phyloP scores from a whole-genome alignment of 2,888 invertebrate genomes.

The Dione vanillae region DNA sequence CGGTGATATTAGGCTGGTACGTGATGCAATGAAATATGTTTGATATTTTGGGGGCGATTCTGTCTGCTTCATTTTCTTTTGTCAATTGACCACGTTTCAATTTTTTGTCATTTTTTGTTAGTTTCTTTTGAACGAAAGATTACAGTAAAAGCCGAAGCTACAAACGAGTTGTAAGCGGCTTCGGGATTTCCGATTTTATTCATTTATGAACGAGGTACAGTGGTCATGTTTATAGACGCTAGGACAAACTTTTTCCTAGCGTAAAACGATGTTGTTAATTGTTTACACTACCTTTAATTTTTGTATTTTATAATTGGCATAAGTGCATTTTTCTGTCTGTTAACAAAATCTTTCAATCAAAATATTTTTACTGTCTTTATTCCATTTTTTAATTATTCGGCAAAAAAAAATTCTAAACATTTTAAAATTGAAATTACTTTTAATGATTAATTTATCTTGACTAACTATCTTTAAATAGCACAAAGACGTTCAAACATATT shows the following conservation, averaged over 20 bases:
- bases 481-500: not conserved
- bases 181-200: conserved; percentile 13
- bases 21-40: conserved; percentile 65
- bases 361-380: too few species aligned
- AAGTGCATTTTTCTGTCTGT: too few species aligned
- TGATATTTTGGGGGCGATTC: conserved; percentile 48
- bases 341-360: too few species aligned
- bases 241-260: too few species aligned
- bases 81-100: conserved; percentile 33
- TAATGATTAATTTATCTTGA: too few species aligned
- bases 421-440: too few species aligned
- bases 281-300: too few species aligned
- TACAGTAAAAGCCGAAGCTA: conserved; percentile 3
- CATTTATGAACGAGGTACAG: not conserved
- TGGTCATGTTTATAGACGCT: not conserved
- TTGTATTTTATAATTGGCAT: too few species aligned
- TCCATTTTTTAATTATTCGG: too few species aligned
- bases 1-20: conserved; percentile 68
- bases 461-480: not conserved
- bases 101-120: conserved; percentile 19
- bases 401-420: too few species aligned
- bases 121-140: conserved; percentile 14
- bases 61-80: conserved; percentile 42
- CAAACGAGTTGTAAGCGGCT: conserved; percentile 24
- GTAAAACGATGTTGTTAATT: not conserved